These are phyloP conservation scores for Sprattus sprattus DNA, from an alignment of 2,113 vertebrate genomes.

Conservation along the genomic window DNA sequence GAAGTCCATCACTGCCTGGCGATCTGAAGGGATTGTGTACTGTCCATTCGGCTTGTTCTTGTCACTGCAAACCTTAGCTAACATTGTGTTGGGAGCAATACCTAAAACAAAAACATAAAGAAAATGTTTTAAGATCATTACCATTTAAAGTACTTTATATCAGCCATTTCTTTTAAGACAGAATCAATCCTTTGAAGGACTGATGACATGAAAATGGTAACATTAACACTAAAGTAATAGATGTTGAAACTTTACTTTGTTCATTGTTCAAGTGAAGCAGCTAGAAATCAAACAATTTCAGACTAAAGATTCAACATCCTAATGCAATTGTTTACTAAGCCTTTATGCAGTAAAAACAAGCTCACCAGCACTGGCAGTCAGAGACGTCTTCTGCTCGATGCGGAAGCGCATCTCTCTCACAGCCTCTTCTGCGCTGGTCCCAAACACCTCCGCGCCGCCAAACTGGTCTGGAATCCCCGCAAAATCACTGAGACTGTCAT, in stretches of 20 bases:
- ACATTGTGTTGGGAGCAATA: constrained; percentile 93
- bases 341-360: not conserved
- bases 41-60: constrained; percentile 96
- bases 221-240: no score
- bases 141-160: not conserved
- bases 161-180: no score
- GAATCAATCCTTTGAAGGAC: no score
- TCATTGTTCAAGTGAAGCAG: not conserved
- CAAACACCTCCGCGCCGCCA: constrained; percentile 77
- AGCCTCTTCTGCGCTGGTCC: constrained; percentile 85
- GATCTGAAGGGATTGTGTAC: constrained; percentile 77
- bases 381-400: constrained; percentile 88
- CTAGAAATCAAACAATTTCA: not conserved
- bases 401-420: constrained; percentile 96
- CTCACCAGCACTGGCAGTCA: constrained; percentile 95
- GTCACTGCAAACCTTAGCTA: constrained; percentile 97
- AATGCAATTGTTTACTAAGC: not conserved
- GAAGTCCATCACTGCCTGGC: constrained; percentile 84
- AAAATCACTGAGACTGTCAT: constrained; percentile 71
- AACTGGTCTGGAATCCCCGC: constrained; percentile 45
- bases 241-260: no score
- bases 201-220: no score
- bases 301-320: not conserved
- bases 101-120: constrained; percentile 70
- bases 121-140: not conserved